phyloP scores from a whole-genome alignment of 2,113 vertebrate genomes.

The Laticauda laticaudata region DNA sequence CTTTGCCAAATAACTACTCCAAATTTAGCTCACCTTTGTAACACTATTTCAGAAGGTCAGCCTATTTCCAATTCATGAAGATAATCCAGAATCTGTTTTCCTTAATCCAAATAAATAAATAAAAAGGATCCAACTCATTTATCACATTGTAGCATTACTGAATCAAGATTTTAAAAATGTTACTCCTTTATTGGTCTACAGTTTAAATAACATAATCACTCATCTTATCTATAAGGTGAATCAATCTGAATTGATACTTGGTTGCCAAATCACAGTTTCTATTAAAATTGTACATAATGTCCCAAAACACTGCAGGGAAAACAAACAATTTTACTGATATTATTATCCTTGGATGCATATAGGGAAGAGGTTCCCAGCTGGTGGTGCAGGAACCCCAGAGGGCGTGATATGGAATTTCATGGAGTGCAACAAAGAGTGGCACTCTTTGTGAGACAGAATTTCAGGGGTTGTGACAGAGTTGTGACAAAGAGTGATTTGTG shows the following conservation, averaged over 20 bases:
- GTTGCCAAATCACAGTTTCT: neutral
- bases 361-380: neutral
- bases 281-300: neutral
- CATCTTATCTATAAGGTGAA: neutral
- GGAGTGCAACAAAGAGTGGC: neutral
- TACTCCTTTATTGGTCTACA: neutral
- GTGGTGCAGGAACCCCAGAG: neutral
- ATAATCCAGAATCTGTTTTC: neutral
- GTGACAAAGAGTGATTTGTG: too few species aligned
- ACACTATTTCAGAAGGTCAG: neutral
- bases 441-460: too few species aligned
- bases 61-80: neutral
- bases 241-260: neutral
- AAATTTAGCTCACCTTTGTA: neutral
- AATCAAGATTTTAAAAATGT: neutral
- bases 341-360: neutral
- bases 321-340: neutral
- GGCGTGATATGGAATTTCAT: neutral
- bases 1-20: neutral
- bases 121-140: neutral
- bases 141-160: neutral
- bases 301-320: neutral
- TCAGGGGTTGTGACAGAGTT: too few species aligned
- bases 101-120: neutral
- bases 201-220: neutral